phyloP scores from a whole-genome alignment of 2,888 invertebrate genomes.

The Drosophila flavopinicola region DNA sequence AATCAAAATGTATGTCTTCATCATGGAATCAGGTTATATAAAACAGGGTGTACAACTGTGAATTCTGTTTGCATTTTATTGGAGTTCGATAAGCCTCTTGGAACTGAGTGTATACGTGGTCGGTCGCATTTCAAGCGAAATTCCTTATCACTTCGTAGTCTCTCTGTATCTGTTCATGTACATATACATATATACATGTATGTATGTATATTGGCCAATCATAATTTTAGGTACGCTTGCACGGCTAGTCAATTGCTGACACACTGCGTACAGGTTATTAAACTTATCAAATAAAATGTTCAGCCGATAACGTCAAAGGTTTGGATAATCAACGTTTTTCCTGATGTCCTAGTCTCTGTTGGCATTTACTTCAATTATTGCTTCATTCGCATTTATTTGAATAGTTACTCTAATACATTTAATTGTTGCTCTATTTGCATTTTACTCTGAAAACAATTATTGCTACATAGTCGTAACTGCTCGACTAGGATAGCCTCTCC shows the following conservation, averaged over 20 bases:
- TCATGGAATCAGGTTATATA: neutral
- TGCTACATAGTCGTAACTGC: too few species aligned
- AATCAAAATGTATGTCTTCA: neutral
- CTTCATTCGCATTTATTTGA: too few species aligned
- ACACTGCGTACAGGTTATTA: too few species aligned
- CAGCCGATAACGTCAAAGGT: too few species aligned
- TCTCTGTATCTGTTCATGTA: neutral
- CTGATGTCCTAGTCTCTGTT: too few species aligned
- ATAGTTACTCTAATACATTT: too few species aligned
- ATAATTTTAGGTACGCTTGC: slow-evolving; percentile 3
- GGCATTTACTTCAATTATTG: too few species aligned
- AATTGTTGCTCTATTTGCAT: too few species aligned
- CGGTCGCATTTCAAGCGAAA: slow-evolving; percentile 35
- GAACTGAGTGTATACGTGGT: slow-evolving; percentile 29
- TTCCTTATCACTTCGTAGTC: slow-evolving; percentile 26
- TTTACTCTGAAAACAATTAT: too few species aligned
- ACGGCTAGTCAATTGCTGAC: neutral
- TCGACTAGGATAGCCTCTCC: too few species aligned
- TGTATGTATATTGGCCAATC: neutral
- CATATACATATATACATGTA: neutral
- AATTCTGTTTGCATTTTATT: neutral
- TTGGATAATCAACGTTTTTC: too few species aligned
- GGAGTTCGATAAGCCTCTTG: slow-evolving; percentile 9
- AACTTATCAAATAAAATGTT: too few species aligned
- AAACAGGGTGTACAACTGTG: neutral